These are phyloP conservation scores for Trachelus tabidus DNA, from an alignment of 2,888 invertebrate genomes.

Conservation along the genomic window DNA sequence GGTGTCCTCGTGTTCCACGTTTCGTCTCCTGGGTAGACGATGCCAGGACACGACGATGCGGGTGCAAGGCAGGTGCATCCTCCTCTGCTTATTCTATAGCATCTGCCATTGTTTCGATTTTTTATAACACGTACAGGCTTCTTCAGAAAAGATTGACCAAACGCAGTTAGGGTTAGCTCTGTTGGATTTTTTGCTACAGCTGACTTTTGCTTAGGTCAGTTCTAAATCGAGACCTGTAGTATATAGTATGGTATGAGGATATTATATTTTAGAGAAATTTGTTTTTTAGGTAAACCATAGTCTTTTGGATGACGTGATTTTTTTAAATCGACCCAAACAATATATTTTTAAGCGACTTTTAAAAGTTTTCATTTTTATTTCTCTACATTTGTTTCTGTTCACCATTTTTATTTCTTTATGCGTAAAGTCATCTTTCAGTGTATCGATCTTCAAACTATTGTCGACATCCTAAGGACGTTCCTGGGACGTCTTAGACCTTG, in stretches of 20 bases:
- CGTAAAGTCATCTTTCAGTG: not conserved
- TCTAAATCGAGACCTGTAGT: not conserved
- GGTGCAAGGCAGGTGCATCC: constrained; percentile 2
- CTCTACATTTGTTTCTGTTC: too few species aligned
- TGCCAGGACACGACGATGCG: not conserved
- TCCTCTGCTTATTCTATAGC: not conserved
- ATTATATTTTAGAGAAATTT: not conserved
- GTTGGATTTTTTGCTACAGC: not conserved
- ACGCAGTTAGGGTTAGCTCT: not conserved
- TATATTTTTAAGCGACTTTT: too few species aligned
- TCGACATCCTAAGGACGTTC: not conserved
- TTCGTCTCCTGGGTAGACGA: not conserved
- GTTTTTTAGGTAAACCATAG: not conserved
- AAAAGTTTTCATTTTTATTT: too few species aligned
- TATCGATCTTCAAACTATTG: not conserved
- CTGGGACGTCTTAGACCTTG: not conserved
- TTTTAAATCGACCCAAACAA: too few species aligned
- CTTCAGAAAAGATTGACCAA: not conserved
- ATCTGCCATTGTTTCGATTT: not conserved
- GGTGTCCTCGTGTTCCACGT: not conserved
- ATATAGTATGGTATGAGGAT: not conserved
- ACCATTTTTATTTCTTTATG: too few species aligned
- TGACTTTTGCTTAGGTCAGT: not conserved
- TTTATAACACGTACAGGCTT: not conserved
- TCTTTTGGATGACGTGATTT: too few species aligned